Evolutionary conservation across 2,888 invertebrate species (phyloP).

Genomic region (Cephus runcator): DNA sequence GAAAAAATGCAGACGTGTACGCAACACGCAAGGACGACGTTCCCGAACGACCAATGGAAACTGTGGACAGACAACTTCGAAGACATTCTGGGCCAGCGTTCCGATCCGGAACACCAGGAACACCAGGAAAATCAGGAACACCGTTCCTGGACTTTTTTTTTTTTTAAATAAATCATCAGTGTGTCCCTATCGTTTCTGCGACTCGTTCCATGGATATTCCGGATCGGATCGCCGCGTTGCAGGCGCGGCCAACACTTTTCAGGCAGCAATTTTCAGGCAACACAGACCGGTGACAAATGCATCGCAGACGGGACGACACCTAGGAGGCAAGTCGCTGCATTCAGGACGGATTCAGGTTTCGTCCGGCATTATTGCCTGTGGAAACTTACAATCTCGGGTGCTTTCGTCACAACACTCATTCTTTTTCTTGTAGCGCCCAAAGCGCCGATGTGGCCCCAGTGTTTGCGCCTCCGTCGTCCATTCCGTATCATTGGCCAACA

Average conservation of each 20-base stretch:
- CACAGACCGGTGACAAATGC: conserved; percentile 53
- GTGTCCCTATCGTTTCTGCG: too few species aligned
- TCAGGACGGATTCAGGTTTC: conserved; percentile 40
- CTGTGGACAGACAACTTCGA: not conserved
- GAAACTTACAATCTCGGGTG: conserved; percentile 63
- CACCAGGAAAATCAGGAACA: too few species aligned
- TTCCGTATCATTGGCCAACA: conserved; percentile 60
- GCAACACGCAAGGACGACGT: not conserved
- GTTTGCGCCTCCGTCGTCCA: conserved; percentile 55
- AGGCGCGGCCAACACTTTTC: conserved; percentile 30
- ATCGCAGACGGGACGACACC: conserved; percentile 60
- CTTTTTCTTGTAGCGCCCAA: conserved; percentile 64
- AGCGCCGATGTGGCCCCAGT: conserved; percentile 54
- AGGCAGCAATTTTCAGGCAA: conserved; percentile 57
- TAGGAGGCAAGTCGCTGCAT: conserved; percentile 58
- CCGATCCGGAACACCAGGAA: not conserved
- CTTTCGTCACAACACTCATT: conserved; percentile 65
- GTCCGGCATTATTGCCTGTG: conserved; percentile 31
- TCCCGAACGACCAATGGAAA: not conserved
- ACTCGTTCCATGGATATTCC: conserved; percentile 6
- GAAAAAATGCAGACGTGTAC: not conserved
- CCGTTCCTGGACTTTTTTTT: not conserved
- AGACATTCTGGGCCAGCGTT: not conserved
- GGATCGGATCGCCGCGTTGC: conserved; percentile 29
- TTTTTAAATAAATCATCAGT: not conserved